phyloP scores from a whole-genome alignment of 2,888 invertebrate genomes.

The Meloe dianella region DNA sequence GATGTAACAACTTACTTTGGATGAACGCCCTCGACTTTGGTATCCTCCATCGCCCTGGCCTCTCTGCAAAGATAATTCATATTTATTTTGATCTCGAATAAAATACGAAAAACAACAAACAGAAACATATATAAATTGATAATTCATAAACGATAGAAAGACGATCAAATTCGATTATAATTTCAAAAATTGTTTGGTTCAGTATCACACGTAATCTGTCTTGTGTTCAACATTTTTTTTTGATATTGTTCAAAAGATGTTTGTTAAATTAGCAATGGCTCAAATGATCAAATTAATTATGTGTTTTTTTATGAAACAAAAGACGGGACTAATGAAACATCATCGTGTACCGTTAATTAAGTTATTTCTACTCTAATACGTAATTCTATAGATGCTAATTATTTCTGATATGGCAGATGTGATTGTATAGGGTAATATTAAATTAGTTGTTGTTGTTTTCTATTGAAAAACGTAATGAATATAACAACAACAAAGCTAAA shows the following conservation, averaged over 20 bases:
- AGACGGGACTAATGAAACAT: neutral
- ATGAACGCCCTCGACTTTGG: slow-evolving; percentile 60
- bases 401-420: neutral
- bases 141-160: neutral
- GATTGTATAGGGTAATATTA: neutral
- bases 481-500: neutral
- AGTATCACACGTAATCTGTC: slow-evolving; percentile 9
- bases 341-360: neutral
- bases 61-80: slow-evolving; percentile 54
- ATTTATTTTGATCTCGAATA: slow-evolving; percentile 24
- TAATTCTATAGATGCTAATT: neutral
- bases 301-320: neutral
- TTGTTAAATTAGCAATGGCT: too few species aligned
- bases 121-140: slow-evolving; percentile 17
- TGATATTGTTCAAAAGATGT: too few species aligned
- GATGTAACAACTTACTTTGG: slow-evolving; percentile 62
- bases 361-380: neutral
- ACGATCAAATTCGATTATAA: neutral
- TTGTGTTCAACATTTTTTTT: too few species aligned
- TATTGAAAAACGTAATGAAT: neutral
- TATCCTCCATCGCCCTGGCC: slow-evolving; percentile 63
- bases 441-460: slow-evolving; percentile 1
- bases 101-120: slow-evolving; percentile 6
- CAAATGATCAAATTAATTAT: neutral
- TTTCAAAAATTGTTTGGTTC: neutral